Percentiles rank a stretch among this genome's conserved stretches.
phyloP scores from a whole-genome alignment of 1,140 invertebrate species.

The Cecropterus lyciades region DNA sequence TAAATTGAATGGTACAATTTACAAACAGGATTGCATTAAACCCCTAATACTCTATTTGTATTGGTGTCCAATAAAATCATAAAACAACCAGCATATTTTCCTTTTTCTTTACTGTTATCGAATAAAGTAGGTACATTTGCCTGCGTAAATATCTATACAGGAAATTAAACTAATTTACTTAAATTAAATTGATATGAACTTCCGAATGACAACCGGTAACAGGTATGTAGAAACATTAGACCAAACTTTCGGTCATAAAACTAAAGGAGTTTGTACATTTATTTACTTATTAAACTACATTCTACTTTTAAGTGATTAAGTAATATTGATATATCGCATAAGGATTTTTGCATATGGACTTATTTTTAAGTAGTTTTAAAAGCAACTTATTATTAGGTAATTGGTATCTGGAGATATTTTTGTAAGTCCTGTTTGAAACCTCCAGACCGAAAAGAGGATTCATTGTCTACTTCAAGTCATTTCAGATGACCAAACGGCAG shows the following conservation, averaged over 20 bases:
- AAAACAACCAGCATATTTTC: conserved; percentile 15
- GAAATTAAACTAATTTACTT: conserved; percentile 20
- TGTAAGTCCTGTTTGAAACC: too few relatives aligned
- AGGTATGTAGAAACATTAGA: background rate
- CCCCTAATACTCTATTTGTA: conserved; percentile 10
- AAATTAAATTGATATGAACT: conserved; percentile 17
- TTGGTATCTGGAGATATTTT: too few relatives aligned
- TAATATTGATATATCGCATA: too few relatives aligned
- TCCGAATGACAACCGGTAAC: conserved; percentile 12
- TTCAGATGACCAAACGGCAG: too few relatives aligned
- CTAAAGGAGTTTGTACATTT: conserved; percentile 7
- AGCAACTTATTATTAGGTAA: too few relatives aligned
- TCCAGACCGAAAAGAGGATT: too few relatives aligned
- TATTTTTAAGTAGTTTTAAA: too few relatives aligned
- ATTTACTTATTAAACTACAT: too few relatives aligned
- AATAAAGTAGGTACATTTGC: background rate
- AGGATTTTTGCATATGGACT: too few relatives aligned
- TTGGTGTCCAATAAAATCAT: conserved; percentile 20
- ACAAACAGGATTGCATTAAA: conserved; percentile 28
- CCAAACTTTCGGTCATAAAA: conserved; percentile 7
- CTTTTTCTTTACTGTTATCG: background rate
- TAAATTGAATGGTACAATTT: conserved; percentile 56
- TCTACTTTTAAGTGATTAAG: background rate
- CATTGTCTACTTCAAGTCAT: too few relatives aligned
- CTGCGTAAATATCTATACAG: conserved; percentile 3